Conservation (phyloP, 2,113 vertebrate species). For the Vidua macroura region DNA sequence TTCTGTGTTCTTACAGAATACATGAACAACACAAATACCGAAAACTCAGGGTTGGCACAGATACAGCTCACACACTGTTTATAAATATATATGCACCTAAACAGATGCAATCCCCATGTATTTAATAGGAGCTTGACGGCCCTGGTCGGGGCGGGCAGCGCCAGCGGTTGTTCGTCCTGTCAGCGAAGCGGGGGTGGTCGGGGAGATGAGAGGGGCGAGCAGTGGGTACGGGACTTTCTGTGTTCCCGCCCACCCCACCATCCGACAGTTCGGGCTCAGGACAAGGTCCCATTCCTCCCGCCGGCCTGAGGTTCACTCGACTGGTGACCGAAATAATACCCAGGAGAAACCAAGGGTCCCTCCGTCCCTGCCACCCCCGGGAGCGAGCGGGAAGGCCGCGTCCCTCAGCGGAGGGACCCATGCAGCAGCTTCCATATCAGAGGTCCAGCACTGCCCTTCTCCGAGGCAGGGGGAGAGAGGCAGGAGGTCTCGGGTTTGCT, state of each 20-base stretch:
- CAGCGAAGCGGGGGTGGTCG: fast-evolving
- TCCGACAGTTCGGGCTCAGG: not conserved
- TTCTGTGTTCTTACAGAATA: not conserved
- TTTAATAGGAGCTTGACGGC: not conserved
- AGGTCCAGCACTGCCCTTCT: not conserved
- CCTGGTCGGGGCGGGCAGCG: fast-evolving
- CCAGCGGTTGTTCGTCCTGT: fast-evolving
- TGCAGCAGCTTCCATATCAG: not conserved
- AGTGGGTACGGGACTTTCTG: not conserved
- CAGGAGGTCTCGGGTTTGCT: not conserved
- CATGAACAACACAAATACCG: not conserved
- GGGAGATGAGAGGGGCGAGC: not conserved
- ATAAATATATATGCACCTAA: not conserved
- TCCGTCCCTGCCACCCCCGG: no score
- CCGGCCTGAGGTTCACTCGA: not conserved
- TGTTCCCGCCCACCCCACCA: not conserved
- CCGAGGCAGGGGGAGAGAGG: not conserved
- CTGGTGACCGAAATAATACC: not conserved
- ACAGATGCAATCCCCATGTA: fast-evolving
- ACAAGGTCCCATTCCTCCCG: not conserved
- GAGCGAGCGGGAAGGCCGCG: not conserved
- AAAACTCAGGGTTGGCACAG: not conserved
- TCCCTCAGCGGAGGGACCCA: not conserved
- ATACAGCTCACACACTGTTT: not conserved
- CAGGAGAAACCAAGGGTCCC: not conserved